These are phyloP conservation scores for Oncorhynchus mykiss DNA, from an alignment of 2,113 vertebrate species.

Conservation along the genomic window DNA sequence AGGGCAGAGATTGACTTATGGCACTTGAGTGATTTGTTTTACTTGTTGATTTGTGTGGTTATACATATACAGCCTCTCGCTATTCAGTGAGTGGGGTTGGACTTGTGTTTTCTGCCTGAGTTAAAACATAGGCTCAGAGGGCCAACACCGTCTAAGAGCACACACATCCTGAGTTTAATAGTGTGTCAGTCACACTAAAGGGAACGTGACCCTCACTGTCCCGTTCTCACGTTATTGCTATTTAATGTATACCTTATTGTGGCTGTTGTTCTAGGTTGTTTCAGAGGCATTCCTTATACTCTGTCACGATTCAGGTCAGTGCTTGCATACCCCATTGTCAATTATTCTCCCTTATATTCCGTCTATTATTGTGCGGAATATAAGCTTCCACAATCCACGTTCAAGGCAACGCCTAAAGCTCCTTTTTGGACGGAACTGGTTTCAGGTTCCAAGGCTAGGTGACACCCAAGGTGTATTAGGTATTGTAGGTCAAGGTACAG, in stretches of 20 bases:
- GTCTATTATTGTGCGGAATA: no score
- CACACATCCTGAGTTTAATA: no score
- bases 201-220: no score
- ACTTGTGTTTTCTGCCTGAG: no score
- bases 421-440: not conserved
- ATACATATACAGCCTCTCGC: not conserved
- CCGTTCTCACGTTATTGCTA: no score
- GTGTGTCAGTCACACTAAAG: no score
- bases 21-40: not conserved
- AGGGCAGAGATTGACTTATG: not conserved
- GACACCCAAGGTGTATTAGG: not conserved
- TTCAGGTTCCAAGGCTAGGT: not conserved
- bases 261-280: not conserved
- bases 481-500: not conserved
- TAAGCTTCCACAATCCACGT: slow-evolving; percentile 10
- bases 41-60: slow-evolving; percentile 3
- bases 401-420: slow-evolving; percentile 34
- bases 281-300: not conserved
- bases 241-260: no score
- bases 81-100: not conserved
- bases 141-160: no score
- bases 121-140: no score
- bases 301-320: not conserved
- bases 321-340: not conserved
- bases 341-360: not conserved